Evolutionary conservation across 1,140 invertebrate genomes (phyloP).

Genomic region (Drosophila trapezifrons): DNA sequence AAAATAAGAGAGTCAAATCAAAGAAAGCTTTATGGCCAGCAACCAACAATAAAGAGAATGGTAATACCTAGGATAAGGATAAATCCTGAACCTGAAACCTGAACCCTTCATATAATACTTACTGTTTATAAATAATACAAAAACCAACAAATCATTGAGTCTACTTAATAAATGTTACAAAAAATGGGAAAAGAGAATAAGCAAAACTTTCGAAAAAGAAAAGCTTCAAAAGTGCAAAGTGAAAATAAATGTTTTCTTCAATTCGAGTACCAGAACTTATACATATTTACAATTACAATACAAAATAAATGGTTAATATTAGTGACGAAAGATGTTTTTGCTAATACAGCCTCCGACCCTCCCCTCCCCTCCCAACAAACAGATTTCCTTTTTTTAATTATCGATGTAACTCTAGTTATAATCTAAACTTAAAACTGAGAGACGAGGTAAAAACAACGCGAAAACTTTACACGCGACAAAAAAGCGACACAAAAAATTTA

Average conservation of each 20-base stretch:
- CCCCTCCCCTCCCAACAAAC: conserved; percentile 33
- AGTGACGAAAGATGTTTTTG: conserved; percentile 67
- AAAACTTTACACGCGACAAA: conserved; percentile 48
- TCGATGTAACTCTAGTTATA: conserved; percentile 76
- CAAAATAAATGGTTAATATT: conserved; percentile 50
- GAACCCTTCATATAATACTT: conserved; percentile 40
- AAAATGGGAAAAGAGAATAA: conserved; percentile 29
- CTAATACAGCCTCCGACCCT: conserved; percentile 38
- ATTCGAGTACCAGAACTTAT: conserved; percentile 71
- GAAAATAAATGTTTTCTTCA: conserved; percentile 57
- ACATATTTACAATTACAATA: conserved; percentile 43
- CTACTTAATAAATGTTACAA: conserved; percentile 66
- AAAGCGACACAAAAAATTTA: conserved; percentile 25
- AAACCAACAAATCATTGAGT: conserved; percentile 51
- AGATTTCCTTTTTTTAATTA: conserved; percentile 76
- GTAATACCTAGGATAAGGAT: conserved; percentile 34
- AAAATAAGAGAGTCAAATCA: conserved; percentile 28
- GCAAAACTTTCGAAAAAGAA: conserved; percentile 32
- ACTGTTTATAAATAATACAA: conserved; percentile 58
- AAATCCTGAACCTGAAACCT: conserved; percentile 19
- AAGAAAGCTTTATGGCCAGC: conserved; percentile 59
- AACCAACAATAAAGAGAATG: conserved; percentile 47
- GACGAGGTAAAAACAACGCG: conserved; percentile 36
- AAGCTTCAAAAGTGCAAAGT: conserved; percentile 69
- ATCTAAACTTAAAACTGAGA: conserved; percentile 63